Evolutionary conservation across 2,113 vertebrate species (phyloP).

Genomic region (Melanocharis versteri): DNA sequence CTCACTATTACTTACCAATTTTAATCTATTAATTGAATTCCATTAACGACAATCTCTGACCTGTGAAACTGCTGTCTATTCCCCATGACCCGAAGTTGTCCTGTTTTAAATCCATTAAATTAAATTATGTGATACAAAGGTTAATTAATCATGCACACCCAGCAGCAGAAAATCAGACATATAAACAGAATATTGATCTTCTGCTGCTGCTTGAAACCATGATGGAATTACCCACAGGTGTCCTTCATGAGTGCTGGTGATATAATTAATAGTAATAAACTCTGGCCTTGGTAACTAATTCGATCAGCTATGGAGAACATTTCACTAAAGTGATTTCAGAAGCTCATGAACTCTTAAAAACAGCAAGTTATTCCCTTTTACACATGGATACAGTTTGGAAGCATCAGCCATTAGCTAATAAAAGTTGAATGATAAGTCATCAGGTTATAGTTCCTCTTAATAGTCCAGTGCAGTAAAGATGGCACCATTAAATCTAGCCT

Average conservation of each 20-base stretch:
- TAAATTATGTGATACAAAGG: constrained; percentile 36
- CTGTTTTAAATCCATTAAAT: constrained; percentile 59
- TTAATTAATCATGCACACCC: constrained; percentile 54
- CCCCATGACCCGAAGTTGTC: not conserved
- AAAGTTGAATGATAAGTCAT: not conserved
- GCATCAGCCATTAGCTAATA: not conserved
- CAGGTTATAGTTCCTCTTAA: not conserved
- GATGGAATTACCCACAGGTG: constrained; percentile 50
- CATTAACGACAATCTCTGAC: constrained; percentile 13
- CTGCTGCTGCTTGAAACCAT: not conserved
- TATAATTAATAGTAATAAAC: constrained; percentile 60
- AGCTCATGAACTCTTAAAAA: constrained; percentile 5
- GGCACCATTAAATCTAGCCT: not conserved
- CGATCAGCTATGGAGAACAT: not conserved
- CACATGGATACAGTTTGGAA: not conserved
- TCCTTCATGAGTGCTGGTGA: constrained; percentile 5
- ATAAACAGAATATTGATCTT: constrained; percentile 66
- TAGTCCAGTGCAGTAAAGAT: not conserved
- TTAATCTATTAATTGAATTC: constrained; percentile 52
- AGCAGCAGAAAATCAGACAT: constrained; percentile 34
- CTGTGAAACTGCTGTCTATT: constrained; percentile 43
- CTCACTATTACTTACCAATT: constrained; percentile 1
- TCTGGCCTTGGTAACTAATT: constrained; percentile 49
- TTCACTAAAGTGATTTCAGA: constrained; percentile 9
- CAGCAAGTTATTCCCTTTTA: not conserved